Percentiles rank a stretch among this genome's conserved stretches.
These are phyloP conservation scores for Tarsius wallacei DNA, from an alignment of 2,797 vertebrate species.

Conservation along the genomic window DNA sequence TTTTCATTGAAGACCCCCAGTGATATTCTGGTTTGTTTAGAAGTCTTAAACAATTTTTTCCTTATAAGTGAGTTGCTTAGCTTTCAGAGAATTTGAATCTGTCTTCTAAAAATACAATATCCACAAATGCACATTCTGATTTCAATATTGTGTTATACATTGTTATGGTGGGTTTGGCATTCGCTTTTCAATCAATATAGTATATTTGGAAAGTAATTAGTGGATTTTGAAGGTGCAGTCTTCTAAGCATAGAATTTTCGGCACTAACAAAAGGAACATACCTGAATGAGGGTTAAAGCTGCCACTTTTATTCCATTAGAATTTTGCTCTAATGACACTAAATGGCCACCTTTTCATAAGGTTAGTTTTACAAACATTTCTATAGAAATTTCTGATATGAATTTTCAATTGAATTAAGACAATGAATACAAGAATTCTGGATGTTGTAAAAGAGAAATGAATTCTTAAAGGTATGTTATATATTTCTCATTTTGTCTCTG, in stretches of 20 bases:
- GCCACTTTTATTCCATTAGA: neutral
- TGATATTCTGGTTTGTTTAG: neutral
- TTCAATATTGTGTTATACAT: neutral
- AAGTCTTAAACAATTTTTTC: neutral
- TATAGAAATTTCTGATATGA: neutral
- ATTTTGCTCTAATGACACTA: neutral
- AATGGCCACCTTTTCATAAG: neutral
- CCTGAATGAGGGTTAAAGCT: neutral
- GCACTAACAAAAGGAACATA: neutral
- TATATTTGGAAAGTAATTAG: neutral
- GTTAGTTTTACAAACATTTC: neutral
- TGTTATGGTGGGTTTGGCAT: neutral
- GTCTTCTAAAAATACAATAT: neutral
- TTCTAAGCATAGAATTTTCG: neutral
- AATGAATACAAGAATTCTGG: neutral
- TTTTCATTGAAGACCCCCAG: neutral
- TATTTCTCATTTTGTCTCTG: neutral
- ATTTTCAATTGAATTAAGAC: slow-evolving; percentile 1
- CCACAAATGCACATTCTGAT: neutral
- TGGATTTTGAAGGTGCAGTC: neutral
- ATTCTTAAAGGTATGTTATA: neutral
- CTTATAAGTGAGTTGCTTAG: neutral
- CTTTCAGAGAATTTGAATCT: neutral
- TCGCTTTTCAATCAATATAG: neutral
- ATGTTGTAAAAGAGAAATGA: slow-evolving; percentile 20